Percentiles rank a stretch among this genome's conserved stretches.
phyloP scores from a whole-genome alignment of 2,888 invertebrate species.

The Doris montereyensis region DNA sequence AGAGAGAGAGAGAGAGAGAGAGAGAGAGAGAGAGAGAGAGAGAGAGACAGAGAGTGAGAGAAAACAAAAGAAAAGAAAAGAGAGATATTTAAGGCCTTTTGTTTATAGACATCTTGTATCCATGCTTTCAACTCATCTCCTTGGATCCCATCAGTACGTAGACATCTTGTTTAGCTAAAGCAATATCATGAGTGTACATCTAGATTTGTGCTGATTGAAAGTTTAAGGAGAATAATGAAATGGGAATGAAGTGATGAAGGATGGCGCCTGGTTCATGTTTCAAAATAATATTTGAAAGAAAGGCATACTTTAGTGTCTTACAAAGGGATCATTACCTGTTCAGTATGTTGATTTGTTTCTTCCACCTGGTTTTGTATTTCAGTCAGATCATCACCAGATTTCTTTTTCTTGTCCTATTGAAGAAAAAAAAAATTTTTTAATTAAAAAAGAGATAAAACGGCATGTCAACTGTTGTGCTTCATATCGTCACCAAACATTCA shows the following conservation, averaged over 20 bases:
- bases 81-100: background rate
- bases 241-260: background rate
- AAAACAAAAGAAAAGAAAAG: background rate
- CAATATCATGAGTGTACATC: background rate
- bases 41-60: background rate
- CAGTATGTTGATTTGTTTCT: constrained; percentile 54
- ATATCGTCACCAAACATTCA: no score
- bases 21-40: background rate
- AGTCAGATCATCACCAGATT: constrained; percentile 77
- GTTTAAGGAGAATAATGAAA: background rate
- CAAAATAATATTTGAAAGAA: no score
- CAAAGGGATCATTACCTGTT: constrained; percentile 63
- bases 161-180: no score
- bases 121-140: no score
- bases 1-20: background rate
- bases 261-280: no score
- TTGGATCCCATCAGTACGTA: no score
- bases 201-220: background rate
- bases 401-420: constrained; percentile 68
- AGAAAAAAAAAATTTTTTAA: constrained; percentile 27
- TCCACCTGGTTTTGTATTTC: constrained; percentile 74
- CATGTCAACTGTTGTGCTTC: no score
- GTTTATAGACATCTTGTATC: no score
- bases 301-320: no score
- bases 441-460: no score